Base-by-base conservation (phyloP, 2,888 invertebrate species). In the Cosmia pyralina region DNA sequence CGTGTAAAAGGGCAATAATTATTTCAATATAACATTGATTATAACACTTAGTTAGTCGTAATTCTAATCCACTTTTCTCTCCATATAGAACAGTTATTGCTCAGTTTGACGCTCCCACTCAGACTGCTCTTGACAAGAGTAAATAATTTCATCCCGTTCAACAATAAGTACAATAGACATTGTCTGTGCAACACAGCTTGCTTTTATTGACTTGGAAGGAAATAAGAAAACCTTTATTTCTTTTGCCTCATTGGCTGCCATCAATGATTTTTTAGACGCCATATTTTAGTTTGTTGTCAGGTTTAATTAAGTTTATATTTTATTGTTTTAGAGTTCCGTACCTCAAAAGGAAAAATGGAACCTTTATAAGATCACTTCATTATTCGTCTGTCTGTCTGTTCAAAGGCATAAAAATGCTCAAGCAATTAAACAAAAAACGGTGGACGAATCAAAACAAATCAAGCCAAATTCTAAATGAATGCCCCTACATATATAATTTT, bases 121-220 rank as follows among this genome's bases (percentile, higher is more conserved):
- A 60, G 17, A 64, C 50, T 58, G 44, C 5, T 17, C 28, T 67
- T 44, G 48, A 44, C 28, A 15, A 75, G 28, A 78, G 62, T 57
- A 71, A 83, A 81, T 75, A 81, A 78, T 72, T 81, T 66, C 52
- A 72, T 75, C 53, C 22, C 48, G 41, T 28, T 38, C 58, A 66
- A 82, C 73, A 85, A 78, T 74, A n/a, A n/a, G 64, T 71, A 68
- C 50, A 64, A 69, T 58, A 60, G 68, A 74, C 62, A 59, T 80
- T 69, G 69, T 75, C 63, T 63, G 34, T 52, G 65, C 48, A 65
- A 68, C 64, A 52, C 65, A 72, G 69, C 58, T 34, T 46, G 46
- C 48, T 70, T 60, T 77, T 76, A 74, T 79, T 69, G 71, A 78
- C 70, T 71, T 74, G 11, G 41, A 28, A n/a, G 8, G 41, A 34